Conservation (phyloP, 2,797 vertebrate species). For the Eremophila alpestris region DNA sequence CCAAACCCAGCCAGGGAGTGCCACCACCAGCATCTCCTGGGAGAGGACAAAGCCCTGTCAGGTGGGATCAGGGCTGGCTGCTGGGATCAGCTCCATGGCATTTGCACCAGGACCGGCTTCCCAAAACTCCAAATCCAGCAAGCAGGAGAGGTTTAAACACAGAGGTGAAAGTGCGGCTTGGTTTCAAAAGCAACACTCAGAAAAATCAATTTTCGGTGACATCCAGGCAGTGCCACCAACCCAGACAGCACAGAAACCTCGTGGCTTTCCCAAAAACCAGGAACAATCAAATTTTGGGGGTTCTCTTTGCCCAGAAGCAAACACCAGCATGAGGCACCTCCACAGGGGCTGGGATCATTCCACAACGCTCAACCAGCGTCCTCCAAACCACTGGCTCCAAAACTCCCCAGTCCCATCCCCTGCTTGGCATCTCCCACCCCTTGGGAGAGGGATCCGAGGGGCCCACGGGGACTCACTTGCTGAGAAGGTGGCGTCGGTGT, state of each 20-base stretch:
- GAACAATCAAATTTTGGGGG: background rate
- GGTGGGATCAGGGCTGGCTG: background rate
- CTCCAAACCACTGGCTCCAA: accelerated
- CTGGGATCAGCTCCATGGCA: accelerated
- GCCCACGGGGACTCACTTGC: conserved; percentile 86
- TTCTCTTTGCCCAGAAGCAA: background rate
- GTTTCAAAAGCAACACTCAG: background rate
- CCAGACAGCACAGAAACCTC: background rate
- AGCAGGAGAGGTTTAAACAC: background rate
- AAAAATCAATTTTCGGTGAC: background rate
- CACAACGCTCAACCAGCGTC: accelerated
- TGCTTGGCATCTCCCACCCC: background rate
- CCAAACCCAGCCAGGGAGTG: background rate
- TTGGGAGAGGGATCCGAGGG: accelerated
- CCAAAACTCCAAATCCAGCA: background rate
- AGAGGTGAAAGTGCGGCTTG: background rate
- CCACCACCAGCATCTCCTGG: background rate
- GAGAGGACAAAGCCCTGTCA: background rate
- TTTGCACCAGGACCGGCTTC: background rate
- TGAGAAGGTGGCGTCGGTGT: conserved; percentile 88
- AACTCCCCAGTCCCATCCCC: accelerated
- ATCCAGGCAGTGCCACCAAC: background rate
- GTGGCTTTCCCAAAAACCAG: accelerated
- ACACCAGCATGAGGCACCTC: accelerated
- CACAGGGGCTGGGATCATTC: background rate